phyloP scores from a whole-genome alignment of 2,113 vertebrate genomes.

The Brachyhypopomus occidentalis region DNA sequence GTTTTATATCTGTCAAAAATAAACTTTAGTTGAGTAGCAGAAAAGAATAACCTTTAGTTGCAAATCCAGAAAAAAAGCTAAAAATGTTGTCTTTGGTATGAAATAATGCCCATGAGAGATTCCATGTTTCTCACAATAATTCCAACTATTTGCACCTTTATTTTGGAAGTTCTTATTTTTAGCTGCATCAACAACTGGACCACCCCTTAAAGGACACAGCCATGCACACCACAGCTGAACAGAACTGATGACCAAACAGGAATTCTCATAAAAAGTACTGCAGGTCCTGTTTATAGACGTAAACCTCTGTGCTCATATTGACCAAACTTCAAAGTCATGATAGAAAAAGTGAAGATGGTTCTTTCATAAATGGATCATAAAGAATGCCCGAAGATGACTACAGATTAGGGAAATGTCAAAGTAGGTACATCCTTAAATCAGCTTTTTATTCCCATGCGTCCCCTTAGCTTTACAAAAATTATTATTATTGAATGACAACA shows the following conservation, averaged over 20 bases:
- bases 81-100: background rate
- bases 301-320: no score
- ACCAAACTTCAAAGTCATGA: no score
- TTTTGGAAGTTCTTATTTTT: slow-evolving; percentile 32
- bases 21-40: no score
- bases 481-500: no score
- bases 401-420: slow-evolving; percentile 15
- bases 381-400: slow-evolving; percentile 1
- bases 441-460: no score
- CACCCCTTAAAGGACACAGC: background rate
- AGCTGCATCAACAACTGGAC: slow-evolving; percentile 7
- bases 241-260: background rate
- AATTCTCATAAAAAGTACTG: background rate
- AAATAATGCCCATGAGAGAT: background rate
- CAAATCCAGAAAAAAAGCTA: background rate
- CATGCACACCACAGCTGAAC: slow-evolving; percentile 27
- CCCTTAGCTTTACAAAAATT: no score
- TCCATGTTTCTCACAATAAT: slow-evolving; percentile 5
- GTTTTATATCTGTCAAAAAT: no score
- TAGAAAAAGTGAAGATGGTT: background rate
- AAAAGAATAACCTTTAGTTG: no score
- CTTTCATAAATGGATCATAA: slow-evolving; percentile 18
- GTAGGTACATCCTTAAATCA: background rate
- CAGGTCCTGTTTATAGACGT: no score
- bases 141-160: slow-evolving; percentile 27